phyloP scores from a whole-genome alignment of 2,797 vertebrate genomes.

The Antennarius maculatus region DNA sequence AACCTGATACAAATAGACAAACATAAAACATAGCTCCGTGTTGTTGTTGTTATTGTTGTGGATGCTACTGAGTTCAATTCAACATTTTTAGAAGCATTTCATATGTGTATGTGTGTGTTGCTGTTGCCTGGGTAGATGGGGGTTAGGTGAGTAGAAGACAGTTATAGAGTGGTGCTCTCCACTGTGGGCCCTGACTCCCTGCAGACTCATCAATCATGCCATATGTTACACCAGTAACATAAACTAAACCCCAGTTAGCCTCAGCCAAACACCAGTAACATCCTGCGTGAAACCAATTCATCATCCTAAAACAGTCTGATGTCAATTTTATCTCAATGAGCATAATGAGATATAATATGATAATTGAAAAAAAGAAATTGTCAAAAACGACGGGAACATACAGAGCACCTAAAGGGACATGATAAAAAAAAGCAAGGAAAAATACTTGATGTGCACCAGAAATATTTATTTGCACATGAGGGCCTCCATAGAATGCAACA shows the following conservation, averaged over 20 bases:
- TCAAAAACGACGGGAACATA: too few species aligned
- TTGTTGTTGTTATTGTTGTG: background rate
- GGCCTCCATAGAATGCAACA: too few species aligned
- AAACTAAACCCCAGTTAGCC: slow-evolving; percentile 27
- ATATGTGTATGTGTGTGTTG: slow-evolving; percentile 6
- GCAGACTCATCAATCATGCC: slow-evolving; percentile 52
- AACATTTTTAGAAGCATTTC: background rate
- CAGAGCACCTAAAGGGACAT: too few species aligned
- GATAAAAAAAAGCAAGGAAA: too few species aligned
- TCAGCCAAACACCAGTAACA: background rate
- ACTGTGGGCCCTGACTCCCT: slow-evolving; percentile 24
- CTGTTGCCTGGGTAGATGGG: background rate
- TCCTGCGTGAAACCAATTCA: background rate
- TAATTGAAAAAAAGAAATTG: too few species aligned
- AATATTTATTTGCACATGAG: too few species aligned
- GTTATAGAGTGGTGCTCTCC: slow-evolving; percentile 41
- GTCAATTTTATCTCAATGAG: too few species aligned
- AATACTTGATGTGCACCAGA: too few species aligned
- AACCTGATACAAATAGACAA: background rate
- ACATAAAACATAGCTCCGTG: background rate
- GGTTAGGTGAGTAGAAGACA: slow-evolving; percentile 21
- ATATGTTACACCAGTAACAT: slow-evolving; percentile 34
- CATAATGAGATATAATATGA: too few species aligned
- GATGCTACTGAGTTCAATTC: slow-evolving; percentile 2
- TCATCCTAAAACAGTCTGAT: background rate